A percentile compares a stretch with the other conserved stretches of the same genome.
Evolutionary conservation across 1,140 invertebrate genomes (phyloP).

Genomic region (Drosophila jambulina): DNA sequence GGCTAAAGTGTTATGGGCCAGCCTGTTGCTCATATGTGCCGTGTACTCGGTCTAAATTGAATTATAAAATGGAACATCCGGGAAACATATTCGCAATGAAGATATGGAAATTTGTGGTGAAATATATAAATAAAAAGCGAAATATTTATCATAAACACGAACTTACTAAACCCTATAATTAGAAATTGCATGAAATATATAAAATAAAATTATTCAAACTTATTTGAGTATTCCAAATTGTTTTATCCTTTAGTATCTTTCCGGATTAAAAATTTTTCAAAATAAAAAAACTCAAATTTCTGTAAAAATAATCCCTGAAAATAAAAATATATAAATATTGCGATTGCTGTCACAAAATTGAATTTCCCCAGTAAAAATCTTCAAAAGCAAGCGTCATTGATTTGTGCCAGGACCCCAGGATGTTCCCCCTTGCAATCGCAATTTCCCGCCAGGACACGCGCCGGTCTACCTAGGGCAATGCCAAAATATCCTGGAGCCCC

Average conservation of each 20-base stretch:
- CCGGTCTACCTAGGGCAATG: constrained; percentile 22
- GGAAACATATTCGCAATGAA: background rate
- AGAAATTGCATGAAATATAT: background rate
- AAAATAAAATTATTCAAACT: too few species aligned
- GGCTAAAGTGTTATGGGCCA: constrained; percentile 67
- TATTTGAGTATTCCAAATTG: background rate
- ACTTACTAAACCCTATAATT: too few species aligned
- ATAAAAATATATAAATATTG: background rate
- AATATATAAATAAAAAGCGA: background rate
- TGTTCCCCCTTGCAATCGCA: constrained; percentile 13
- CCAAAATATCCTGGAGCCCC: constrained; percentile 43
- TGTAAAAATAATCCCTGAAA: background rate
- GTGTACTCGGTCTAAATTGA: constrained; percentile 61
- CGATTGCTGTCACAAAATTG: constrained; percentile 58
- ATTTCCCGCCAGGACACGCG: constrained; percentile 60
- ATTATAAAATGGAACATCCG: constrained; percentile 55
- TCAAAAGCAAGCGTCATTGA: constrained; percentile 72
- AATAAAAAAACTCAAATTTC: background rate
- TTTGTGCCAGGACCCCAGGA: constrained; percentile 23
- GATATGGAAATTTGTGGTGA: background rate
- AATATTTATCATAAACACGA: background rate
- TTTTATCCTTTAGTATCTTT: background rate
- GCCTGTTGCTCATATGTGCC: constrained; percentile 62
- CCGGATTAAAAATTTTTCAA: constrained; percentile 1
- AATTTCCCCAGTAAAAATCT: constrained; percentile 69